A percentile compares a stretch with the other conserved stretches of the same genome.
These are phyloP conservation scores for Neoarius graeffei DNA, from an alignment of 2,113 vertebrate genomes.

Conservation along the genomic window DNA sequence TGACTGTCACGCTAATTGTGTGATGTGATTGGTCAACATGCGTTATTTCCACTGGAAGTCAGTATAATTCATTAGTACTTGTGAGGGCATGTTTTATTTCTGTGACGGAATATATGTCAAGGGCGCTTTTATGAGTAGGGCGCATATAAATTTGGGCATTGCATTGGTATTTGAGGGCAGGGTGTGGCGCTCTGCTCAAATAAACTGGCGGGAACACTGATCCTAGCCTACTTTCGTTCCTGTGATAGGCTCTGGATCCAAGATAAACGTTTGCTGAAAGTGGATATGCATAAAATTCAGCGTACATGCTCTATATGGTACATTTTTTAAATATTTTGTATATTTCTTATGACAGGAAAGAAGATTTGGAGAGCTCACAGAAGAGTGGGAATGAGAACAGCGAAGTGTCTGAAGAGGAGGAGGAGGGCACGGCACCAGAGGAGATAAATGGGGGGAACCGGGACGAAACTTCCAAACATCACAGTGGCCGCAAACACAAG, in stretches of 20 bases:
- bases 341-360: constrained; percentile 72
- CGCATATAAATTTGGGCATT: too few relatives aligned
- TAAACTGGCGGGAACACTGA: too few relatives aligned
- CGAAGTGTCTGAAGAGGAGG: constrained; percentile 86
- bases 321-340: not conserved
- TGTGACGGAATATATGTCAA: too few relatives aligned
- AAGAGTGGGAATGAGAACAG: constrained; percentile 91
- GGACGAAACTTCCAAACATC: constrained; percentile 80
- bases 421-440: constrained; percentile 66
- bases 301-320: not conserved
- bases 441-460: constrained; percentile 82
- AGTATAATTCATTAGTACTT: too few relatives aligned
- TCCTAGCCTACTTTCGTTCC: not conserved
- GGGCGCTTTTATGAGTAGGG: too few relatives aligned
- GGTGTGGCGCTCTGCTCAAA: not conserved
- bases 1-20: too few relatives aligned
- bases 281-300: not conserved
- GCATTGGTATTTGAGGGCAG: too few relatives aligned
- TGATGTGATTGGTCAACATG: too few relatives aligned
- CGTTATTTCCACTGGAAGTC: too few relatives aligned
- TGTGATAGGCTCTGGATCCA: not conserved
- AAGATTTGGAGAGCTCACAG: constrained; percentile 85
- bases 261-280: not conserved
- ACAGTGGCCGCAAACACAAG: constrained; percentile 87
- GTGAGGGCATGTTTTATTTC: too few relatives aligned